A percentile compares a stretch with the other conserved stretches of the same genome.
phyloP scores from a whole-genome alignment of 2,113 vertebrate species.

The Tinamus guttatus region DNA sequence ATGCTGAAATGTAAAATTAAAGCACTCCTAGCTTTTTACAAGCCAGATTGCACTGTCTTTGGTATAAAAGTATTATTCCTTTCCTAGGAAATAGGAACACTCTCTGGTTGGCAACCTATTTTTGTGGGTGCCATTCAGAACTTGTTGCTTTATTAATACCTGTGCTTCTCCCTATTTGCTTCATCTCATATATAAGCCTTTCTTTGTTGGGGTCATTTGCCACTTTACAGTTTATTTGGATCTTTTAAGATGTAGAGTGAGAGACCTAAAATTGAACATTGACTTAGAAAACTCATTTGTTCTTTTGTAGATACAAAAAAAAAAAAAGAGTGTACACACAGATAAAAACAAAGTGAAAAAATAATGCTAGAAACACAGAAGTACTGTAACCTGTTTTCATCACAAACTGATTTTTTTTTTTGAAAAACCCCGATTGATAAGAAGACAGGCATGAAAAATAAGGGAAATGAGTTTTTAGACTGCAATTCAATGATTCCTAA shows the following conservation, averaged over 20 bases:
- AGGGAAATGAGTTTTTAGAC: neutral
- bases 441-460: neutral
- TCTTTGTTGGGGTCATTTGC: neutral
- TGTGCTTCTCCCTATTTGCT: neutral
- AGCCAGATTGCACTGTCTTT: neutral
- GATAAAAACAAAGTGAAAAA: neutral
- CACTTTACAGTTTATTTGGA: neutral
- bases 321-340: neutral
- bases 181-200: neutral
- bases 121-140: neutral
- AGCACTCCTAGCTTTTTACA: neutral
- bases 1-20: slow-evolving; percentile 32
- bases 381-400: neutral
- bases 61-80: neutral
- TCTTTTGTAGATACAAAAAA: neutral
- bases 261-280: neutral
- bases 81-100: neutral
- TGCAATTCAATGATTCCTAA: neutral
- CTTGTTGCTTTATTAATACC: neutral
- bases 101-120: neutral
- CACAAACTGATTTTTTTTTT: neutral
- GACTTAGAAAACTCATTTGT: neutral
- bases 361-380: neutral
- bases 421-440: neutral
- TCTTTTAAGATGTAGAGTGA: neutral